These are phyloP conservation scores for Pseudochirops cupreus DNA, from an alignment of 2,797 vertebrate species.

Conservation along the genomic window DNA sequence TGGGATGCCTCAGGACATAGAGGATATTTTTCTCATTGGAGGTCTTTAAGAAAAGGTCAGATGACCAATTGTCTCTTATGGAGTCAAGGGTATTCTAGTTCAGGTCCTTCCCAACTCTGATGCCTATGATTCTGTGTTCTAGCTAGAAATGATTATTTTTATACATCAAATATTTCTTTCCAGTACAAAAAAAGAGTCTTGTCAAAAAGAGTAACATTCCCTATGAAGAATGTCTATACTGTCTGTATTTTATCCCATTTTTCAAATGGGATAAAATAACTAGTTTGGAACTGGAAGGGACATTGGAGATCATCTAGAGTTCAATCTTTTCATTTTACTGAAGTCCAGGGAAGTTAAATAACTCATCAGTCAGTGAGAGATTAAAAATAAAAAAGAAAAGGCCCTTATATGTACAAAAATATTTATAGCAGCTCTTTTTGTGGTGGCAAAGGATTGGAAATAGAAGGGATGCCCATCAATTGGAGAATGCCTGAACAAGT, in stretches of 20 bases:
- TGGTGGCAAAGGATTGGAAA: not conserved
- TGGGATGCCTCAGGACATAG: too few species aligned
- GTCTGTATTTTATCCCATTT: not conserved
- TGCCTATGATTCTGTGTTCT: not conserved
- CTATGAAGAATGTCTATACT: not conserved
- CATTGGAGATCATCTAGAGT: not conserved
- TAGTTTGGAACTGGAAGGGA: not conserved
- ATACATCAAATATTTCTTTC: not conserved
- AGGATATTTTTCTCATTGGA: too few species aligned
- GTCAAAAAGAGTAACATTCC: not conserved
- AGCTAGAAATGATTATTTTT: not conserved
- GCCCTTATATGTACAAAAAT: not conserved
- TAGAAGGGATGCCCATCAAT: not conserved
- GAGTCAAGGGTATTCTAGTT: too few species aligned
- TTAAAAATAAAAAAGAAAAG: not conserved
- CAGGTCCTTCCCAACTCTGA: too few species aligned
- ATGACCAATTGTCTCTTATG: too few species aligned
- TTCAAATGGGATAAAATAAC: not conserved
- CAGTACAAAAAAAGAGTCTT: not conserved
- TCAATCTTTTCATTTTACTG: not conserved
- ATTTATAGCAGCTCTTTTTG: not conserved
- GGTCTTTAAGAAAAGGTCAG: too few species aligned
- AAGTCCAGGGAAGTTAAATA: not conserved
- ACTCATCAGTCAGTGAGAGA: not conserved
- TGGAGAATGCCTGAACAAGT: not conserved